These are phyloP conservation scores for Phymanthus crucifer DNA, from an alignment of 92 coral and sea anemone genomes.

Conservation along the genomic window DNA sequence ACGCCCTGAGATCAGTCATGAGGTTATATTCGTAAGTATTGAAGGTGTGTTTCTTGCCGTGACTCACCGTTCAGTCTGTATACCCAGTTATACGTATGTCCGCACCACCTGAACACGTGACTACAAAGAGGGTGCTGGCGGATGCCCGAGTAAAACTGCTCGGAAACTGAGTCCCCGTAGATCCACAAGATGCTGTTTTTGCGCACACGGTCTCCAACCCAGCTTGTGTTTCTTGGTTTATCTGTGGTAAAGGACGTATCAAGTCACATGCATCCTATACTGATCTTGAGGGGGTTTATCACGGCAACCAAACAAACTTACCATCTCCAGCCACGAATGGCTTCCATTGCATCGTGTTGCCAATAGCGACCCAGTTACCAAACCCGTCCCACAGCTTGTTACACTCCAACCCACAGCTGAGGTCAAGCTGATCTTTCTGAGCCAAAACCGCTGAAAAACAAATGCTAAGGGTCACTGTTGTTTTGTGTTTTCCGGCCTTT, in stretches of 20 bases:
- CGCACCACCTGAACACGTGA: conserved; percentile 79
- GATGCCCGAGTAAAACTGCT: conserved; percentile 80
- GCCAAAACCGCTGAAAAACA: conserved; percentile 40
- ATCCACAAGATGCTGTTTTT: conserved; percentile 81
- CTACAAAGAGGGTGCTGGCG: conserved; percentile 76
- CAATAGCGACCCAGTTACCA: conserved; percentile 79
- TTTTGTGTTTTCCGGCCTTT: not conserved
- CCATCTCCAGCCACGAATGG: conserved; percentile 71
- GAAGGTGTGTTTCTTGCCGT: not conserved
- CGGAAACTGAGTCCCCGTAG: conserved; percentile 89
- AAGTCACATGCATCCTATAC: too few relatives aligned
- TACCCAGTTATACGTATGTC: conserved; percentile 94
- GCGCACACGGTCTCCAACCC: conserved; percentile 60
- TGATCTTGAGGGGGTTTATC: not conserved
- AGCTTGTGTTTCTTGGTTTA: conserved; percentile 47
- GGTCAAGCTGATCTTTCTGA: conserved; percentile 37
- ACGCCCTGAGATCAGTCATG: too few relatives aligned
- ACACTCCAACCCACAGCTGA: conserved; percentile 77
- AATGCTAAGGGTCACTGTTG: not conserved
- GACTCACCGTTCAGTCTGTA: conserved; percentile 69
- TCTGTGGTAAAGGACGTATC: conserved; percentile 29
- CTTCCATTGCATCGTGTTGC: conserved; percentile 58
- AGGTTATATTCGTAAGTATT: not conserved
- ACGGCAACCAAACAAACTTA: conserved; percentile 18
- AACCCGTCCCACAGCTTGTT: conserved; percentile 88